These are phyloP conservation scores for Intellagama lesueurii DNA, from an alignment of 2,797 vertebrate genomes.

Conservation along the genomic window DNA sequence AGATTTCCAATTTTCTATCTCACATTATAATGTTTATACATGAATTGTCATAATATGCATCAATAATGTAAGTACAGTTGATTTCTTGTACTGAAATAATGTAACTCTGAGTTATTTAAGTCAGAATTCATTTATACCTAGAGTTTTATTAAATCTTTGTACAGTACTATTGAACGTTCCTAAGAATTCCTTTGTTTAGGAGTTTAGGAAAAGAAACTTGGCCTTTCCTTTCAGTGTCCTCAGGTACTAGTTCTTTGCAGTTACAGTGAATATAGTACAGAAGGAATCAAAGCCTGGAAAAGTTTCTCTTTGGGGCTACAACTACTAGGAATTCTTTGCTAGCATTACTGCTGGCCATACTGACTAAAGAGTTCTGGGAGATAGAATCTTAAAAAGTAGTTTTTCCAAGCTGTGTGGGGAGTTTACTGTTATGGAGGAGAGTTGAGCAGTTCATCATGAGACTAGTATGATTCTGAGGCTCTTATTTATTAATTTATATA, in stretches of 20 bases:
- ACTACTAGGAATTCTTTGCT: too few species aligned
- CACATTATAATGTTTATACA: constrained; percentile 19
- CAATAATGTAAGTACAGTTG: constrained; percentile 30
- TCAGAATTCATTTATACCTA: constrained; percentile 10
- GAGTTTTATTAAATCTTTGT: constrained; percentile 21
- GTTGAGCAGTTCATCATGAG: not conserved
- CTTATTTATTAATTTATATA: too few species aligned
- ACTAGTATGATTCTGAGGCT: not conserved
- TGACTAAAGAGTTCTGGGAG: too few species aligned
- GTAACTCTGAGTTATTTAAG: constrained; percentile 16
- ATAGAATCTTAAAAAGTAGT: too few species aligned
- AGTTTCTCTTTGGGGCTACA: too few species aligned
- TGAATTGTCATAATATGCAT: constrained; percentile 24
- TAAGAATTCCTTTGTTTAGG: constrained; percentile 5
- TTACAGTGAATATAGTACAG: not conserved
- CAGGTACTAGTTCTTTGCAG: not conserved
- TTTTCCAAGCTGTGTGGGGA: too few species aligned
- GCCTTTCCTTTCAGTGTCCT: not conserved
- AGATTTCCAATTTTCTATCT: constrained; percentile 28
- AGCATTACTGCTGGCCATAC: too few species aligned
- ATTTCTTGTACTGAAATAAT: constrained; percentile 19
- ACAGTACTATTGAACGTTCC: constrained; percentile 7
- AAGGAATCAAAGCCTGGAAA: not conserved
- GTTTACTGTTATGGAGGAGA: not conserved
- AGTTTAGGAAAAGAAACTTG: not conserved